Conservation (phyloP, 1,140 invertebrate genomes). For the Hestina assimilis region DNA sequence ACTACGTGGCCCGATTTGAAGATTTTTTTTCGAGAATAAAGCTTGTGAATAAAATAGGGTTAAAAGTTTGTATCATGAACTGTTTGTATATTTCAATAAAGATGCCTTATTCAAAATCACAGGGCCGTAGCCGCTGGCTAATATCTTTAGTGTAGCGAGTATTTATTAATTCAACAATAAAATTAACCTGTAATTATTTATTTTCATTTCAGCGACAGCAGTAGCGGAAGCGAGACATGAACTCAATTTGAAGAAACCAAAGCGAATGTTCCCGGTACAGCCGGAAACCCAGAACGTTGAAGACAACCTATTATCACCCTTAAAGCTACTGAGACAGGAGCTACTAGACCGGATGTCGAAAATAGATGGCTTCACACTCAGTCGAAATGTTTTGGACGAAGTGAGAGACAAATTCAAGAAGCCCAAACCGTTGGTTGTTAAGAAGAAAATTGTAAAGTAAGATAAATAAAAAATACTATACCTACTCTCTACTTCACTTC, state of each 20-base stretch:
- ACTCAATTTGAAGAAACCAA: constrained; percentile 44
- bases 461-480: too few species aligned
- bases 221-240: constrained; percentile 21
- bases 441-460: constrained; percentile 53
- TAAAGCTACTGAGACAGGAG: constrained; percentile 38
- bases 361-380: constrained; percentile 9
- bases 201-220: constrained; percentile 13
- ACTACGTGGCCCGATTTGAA: too few species aligned
- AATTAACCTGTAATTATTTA: neutral
- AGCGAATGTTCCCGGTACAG: neutral
- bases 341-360: constrained; percentile 27
- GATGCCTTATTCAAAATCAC: too few species aligned
- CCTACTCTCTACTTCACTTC: too few species aligned
- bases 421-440: constrained; percentile 44
- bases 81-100: too few species aligned
- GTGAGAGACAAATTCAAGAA: constrained; percentile 39
- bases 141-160: too few species aligned
- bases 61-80: too few species aligned
- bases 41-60: too few species aligned
- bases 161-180: neutral
- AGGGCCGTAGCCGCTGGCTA: too few species aligned
- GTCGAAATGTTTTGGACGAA: constrained; percentile 21
- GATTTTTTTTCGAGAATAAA: too few species aligned
- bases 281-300: constrained; percentile 11
- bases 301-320: constrained; percentile 34